These are phyloP conservation scores for Ceratitis capitata DNA, from an alignment of 1,140 invertebrate genomes.

Conservation along the genomic window DNA sequence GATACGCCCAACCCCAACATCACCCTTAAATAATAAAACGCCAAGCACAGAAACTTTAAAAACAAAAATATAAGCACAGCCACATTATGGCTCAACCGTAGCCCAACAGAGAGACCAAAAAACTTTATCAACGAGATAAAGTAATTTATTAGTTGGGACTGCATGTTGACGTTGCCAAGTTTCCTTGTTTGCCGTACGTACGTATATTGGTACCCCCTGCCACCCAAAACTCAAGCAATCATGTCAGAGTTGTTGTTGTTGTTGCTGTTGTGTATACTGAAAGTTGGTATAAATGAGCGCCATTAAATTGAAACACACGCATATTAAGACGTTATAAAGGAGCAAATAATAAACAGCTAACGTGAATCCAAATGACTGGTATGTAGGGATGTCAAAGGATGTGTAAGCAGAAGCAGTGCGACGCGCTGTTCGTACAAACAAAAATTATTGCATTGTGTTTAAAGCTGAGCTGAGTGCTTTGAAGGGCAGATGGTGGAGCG, in stretches of 20 bases:
- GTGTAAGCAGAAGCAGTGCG: background rate
- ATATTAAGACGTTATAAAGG: conserved; percentile 32
- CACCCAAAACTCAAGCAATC: background rate
- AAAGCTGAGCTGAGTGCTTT: background rate
- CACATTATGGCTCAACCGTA: conserved; percentile 7
- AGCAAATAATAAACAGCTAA: conserved; percentile 27
- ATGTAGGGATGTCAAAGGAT: background rate
- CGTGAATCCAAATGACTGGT: background rate
- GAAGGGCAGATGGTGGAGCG: background rate
- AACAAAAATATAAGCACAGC: too few species aligned
- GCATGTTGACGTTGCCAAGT: conserved; percentile 28
- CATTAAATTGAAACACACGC: conserved; percentile 8
- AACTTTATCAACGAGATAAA: conserved; percentile 34
- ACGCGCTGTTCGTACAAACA: background rate
- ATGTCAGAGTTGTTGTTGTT: background rate
- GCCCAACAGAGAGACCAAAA: background rate
- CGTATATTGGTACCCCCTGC: too few species aligned
- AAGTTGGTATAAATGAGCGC: too few species aligned
- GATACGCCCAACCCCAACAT: background rate
- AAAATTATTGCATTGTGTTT: background rate
- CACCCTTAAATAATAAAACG: too few species aligned
- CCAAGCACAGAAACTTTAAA: too few species aligned
- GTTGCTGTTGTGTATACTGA: background rate
- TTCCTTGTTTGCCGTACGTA: too few species aligned
- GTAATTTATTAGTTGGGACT: conserved; percentile 31